phyloP scores from a whole-genome alignment of 2,113 vertebrate genomes.

The Perca fluviatilis region DNA sequence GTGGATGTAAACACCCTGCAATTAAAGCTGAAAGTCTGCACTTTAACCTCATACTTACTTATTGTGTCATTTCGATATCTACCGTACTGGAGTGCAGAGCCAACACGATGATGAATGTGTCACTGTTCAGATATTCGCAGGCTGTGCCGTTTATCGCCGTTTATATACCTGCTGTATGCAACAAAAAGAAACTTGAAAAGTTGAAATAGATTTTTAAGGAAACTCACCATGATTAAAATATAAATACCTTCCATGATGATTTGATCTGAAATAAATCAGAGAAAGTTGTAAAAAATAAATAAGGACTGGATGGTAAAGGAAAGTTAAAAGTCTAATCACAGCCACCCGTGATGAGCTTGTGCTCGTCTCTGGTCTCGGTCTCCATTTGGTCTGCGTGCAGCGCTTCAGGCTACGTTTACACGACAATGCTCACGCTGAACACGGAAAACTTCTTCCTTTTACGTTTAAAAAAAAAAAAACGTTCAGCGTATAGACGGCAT shows the following conservation, averaged over 20 bases:
- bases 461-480: too few relatives aligned
- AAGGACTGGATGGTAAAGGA: not conserved
- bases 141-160: constrained; percentile 3
- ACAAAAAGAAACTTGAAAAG: constrained; percentile 6
- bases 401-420: not conserved
- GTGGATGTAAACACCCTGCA: not conserved
- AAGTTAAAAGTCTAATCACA: constrained; percentile 31
- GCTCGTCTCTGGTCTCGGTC: constrained; percentile 58
- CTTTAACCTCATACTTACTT: not conserved
- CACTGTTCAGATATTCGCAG: not conserved
- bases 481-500: too few relatives aligned
- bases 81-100: not conserved
- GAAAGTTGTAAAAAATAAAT: constrained; percentile 18
- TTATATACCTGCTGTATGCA: not conserved
- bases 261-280: constrained; percentile 1
- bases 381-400: constrained; percentile 49
- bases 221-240: constrained; percentile 39
- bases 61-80: not conserved
- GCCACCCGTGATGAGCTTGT: constrained; percentile 53
- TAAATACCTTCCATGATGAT: constrained; percentile 22
- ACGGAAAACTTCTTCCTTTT: too few relatives aligned
- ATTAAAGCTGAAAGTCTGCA: not conserved
- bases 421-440: too few relatives aligned
- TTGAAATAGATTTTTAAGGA: not conserved
- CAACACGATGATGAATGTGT: not conserved